Base-by-base conservation (phyloP, 2,888 invertebrate genomes). In the Tipula helvola region DNA sequence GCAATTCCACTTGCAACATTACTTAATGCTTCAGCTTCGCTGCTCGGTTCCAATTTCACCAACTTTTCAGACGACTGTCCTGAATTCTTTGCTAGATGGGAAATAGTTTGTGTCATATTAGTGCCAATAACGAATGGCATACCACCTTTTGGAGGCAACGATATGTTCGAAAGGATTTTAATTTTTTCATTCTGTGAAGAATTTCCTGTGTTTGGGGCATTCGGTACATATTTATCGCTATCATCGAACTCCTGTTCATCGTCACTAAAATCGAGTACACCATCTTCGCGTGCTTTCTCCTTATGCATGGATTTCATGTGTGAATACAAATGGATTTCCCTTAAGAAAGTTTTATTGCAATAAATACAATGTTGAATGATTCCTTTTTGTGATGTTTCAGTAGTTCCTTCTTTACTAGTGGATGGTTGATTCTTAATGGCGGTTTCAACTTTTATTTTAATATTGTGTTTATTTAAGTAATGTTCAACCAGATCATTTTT, bases 401-500 rank as follows among this genome's bases (percentile, higher is more conserved):
- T 28, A 28, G 28, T n/a, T 7, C 71, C 28, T 10, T 71, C 28
- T 71, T 71, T 71, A 71, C 71, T 71, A 13, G 84, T 84, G 8
- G 84, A 84, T 39, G 84, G 84, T 71, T 71, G 28, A 71, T 71
- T 71, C 5, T 71, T 71, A 7, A 39, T 8, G 7, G n/a, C 13
- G 8, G 84, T 84, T 86, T 93, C 93, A 86, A 94, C 92, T 1
- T 96, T 95, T 7, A 96, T 95, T 13, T 94, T 93, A 47, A 97
- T 93, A 87, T 95, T 95, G 92, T 97, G 97, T 89, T 96, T 96
- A 0, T 95, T 94, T 89, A 95, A 95, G 90, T 96, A 92, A 90
- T 97, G 97, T 90, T 96, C 96, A 89, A 96, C 92, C 87, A 97
- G 92, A 88, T 95, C 93, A 88, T 95, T 95, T 88, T 95, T 93